Evolutionary conservation across 2,797 vertebrate species (phyloP).

Genomic region (Mormyrops attenuatus): DNA sequence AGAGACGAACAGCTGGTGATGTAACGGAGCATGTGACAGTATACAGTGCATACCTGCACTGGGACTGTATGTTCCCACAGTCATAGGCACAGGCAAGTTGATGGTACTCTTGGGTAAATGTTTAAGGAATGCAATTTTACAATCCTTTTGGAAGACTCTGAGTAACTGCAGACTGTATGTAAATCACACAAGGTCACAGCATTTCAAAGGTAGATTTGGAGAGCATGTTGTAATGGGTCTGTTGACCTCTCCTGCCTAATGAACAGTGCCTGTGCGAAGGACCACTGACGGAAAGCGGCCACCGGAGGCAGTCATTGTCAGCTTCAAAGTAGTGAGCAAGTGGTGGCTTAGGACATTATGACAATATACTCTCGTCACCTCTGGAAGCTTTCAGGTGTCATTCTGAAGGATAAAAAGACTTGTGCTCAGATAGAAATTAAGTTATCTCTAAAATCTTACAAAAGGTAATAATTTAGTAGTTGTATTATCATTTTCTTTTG

Average conservation of each 20-base stretch:
- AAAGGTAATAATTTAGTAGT: constrained; percentile 10
- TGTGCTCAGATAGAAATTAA: not conserved
- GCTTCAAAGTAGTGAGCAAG: not conserved
- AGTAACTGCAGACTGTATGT: not conserved
- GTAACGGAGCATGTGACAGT: not conserved
- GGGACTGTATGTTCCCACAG: not conserved
- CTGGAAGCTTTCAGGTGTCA: not conserved
- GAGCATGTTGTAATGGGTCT: not conserved
- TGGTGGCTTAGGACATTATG: not conserved
- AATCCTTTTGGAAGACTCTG: not conserved
- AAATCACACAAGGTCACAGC: not conserved
- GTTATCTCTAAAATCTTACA: not conserved
- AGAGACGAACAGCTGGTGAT: not conserved
- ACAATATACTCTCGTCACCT: not conserved
- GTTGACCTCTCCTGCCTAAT: not conserved
- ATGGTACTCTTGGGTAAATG: not conserved
- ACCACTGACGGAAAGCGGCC: not conserved
- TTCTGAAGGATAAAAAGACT: not conserved
- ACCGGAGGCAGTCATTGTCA: not conserved
- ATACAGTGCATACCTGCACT: not conserved
- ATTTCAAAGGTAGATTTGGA: not conserved
- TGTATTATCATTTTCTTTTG: not conserved
- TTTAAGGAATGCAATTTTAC: not conserved
- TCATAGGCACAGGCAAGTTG: not conserved
- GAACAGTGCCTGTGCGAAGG: not conserved